Evolutionary conservation across 64 coral and sea anemone genomes (phyloP), one percentile per base, ranked within the genome.

Genomic region (Montipora cactus): DNA sequence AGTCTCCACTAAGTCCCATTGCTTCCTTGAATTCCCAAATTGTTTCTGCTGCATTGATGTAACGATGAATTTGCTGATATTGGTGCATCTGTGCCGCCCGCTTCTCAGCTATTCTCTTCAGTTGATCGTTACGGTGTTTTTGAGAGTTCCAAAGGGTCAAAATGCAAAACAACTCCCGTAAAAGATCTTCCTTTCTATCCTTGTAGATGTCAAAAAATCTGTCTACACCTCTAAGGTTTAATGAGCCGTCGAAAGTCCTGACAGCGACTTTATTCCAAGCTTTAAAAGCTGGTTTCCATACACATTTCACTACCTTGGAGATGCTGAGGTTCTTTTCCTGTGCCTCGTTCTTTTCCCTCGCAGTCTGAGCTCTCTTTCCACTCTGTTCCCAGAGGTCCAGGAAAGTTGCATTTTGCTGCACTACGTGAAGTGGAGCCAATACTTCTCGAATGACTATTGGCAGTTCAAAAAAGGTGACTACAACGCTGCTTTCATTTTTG

Each of bases 11-110:
- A 69, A 91, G 16, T 9, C 37, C 49, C 45, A 91, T 67, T 14
- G 89, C 59, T 20, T 91, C 64, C 58, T 91, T 91, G 48, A 91
- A 81, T 59, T 80, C 16, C 88, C 88, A 90, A 19, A 91, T 44
- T 47, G 89, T 91, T 1, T 91, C 78, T 5, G 59, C 66, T 5
- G 78, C 64, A 46, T 21, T 25, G 5, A n/a, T 0, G n/a, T 64
- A 57, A 0, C 50, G 2, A 25, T 79, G 5, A 62, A 81, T 12
- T 5, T 80, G 13, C 11, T 46, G 49, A 62, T 82, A 91, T 9
- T 14, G 78, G 0, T 76, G 9, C 50, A 82, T 55, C 47, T 93
- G 81, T 0, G 13, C 3, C 1, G 16, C 15, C 5, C 91, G 80
- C 21, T 78, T 3, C 7, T 10, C 2, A 55, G 57, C 53, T 50